Percentiles rank a stretch among this genome's conserved stretches.
phyloP scores from a whole-genome alignment of 2,888 invertebrate genomes.

The Euproctis similis region DNA sequence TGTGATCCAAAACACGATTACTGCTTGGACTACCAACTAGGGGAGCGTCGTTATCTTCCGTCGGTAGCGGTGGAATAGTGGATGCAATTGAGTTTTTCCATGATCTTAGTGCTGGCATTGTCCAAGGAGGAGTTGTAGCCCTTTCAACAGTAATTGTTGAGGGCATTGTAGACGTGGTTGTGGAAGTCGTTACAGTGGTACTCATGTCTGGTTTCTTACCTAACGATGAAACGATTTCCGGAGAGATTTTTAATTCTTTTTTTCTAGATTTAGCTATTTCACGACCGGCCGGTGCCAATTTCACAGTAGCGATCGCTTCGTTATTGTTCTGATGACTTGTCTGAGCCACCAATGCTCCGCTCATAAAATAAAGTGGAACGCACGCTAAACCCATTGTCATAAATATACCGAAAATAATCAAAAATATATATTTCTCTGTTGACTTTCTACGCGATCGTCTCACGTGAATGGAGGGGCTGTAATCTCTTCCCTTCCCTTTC shows the following conservation, averaged over 20 bases:
- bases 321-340: constrained; percentile 37
- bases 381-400: constrained; percentile 48
- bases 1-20: constrained; percentile 43
- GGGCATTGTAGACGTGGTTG: constrained; percentile 29
- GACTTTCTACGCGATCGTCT: constrained; percentile 52
- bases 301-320: constrained; percentile 35
- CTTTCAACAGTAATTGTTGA: constrained; percentile 35
- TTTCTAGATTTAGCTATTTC: constrained; percentile 54
- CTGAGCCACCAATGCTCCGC: constrained; percentile 42
- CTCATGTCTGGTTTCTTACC: constrained; percentile 40
- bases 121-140: constrained; percentile 64
- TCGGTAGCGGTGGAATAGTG: constrained; percentile 47
- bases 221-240: constrained; percentile 40
- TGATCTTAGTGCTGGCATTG: constrained; percentile 68
- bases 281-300: constrained; percentile 40
- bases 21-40: constrained; percentile 45
- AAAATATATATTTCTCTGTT: constrained; percentile 51
- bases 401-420: constrained; percentile 51
- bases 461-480: constrained; percentile 64
- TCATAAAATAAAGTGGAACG: constrained; percentile 54
- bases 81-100: constrained; percentile 53
- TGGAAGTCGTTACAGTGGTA: constrained; percentile 30
- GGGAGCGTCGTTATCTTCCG: constrained; percentile 46
- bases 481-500: constrained; percentile 71
- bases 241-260: constrained; percentile 52